Conservation (phyloP, 92 coral and sea anemone species). For the Diadumene lineata region DNA sequence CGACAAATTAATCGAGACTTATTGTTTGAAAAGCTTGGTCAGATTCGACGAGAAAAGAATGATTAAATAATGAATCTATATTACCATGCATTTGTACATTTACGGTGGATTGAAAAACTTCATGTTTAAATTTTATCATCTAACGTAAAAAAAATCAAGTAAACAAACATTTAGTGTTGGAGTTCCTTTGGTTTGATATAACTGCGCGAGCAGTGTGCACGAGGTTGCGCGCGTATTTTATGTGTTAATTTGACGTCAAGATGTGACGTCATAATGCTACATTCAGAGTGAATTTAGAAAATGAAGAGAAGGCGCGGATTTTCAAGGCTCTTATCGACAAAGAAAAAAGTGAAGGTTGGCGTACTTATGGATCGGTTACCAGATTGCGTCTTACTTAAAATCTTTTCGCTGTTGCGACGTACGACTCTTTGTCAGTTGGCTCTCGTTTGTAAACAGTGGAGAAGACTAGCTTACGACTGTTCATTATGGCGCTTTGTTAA, state of each 20-base stretch:
- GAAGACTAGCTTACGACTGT: constrained; percentile 58
- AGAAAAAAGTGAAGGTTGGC: constrained; percentile 15
- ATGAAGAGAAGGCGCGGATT: constrained; percentile 10
- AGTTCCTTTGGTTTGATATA: too few species aligned
- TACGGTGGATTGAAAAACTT: too few species aligned
- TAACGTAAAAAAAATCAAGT: too few species aligned
- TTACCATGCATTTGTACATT: too few species aligned
- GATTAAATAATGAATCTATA: too few species aligned
- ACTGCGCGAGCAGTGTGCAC: too few species aligned
- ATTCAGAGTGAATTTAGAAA: neutral
- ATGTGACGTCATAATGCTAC: constrained; percentile 3
- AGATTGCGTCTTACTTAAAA: constrained; percentile 61
- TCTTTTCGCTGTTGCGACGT: constrained; percentile 32
- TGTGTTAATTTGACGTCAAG: neutral
- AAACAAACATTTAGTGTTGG: too few species aligned
- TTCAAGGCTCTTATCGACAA: neutral
- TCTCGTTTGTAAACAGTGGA: constrained; percentile 67
- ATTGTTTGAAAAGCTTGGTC: constrained; percentile 38
- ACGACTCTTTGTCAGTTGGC: constrained; percentile 34
- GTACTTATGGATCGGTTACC: constrained; percentile 35
- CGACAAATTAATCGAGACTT: constrained; percentile 38
- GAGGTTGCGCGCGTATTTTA: constrained; percentile 3
- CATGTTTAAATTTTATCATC: too few species aligned
- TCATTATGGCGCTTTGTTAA: constrained; percentile 57
- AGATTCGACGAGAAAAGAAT: neutral